Conservation (phyloP, 2,888 invertebrate genomes). For the Scelioninae gen. 1 region DNA sequence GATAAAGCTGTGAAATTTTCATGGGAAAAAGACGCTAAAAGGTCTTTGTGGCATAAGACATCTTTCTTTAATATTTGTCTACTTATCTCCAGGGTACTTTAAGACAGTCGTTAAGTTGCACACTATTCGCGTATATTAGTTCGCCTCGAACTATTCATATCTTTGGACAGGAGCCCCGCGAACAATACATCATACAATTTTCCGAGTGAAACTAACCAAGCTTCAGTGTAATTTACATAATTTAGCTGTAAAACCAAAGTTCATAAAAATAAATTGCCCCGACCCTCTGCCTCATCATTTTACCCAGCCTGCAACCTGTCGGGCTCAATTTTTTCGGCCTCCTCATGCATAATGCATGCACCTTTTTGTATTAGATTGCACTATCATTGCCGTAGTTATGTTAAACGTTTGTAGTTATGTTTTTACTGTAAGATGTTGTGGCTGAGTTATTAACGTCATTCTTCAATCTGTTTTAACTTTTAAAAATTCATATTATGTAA, state of each 20-base stretch:
- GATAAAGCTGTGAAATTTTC: slow-evolving; percentile 1
- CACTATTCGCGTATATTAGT: slow-evolving; percentile 52
- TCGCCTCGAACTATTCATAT: slow-evolving; percentile 46
- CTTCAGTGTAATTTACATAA: slow-evolving; percentile 61
- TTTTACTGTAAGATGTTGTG: not conserved
- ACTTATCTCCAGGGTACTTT: slow-evolving; percentile 45
- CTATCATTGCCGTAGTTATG: slow-evolving; percentile 8
- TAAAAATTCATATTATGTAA: too few relatives aligned
- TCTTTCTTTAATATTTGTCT: slow-evolving; percentile 59
- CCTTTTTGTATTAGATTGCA: slow-evolving; percentile 31
- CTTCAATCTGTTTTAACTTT: not conserved
- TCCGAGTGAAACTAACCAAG: slow-evolving; percentile 57
- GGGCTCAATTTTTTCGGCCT: slow-evolving; percentile 29
- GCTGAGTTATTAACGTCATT: slow-evolving; percentile 19
- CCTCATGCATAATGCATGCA: slow-evolving; percentile 31
- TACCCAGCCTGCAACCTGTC: slow-evolving; percentile 48
- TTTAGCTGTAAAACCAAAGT: slow-evolving; percentile 64
- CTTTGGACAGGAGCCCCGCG: slow-evolving; percentile 27
- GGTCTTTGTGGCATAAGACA: not conserved
- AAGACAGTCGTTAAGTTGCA: slow-evolving; percentile 46
- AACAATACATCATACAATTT: slow-evolving; percentile 59
- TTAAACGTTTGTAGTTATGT: slow-evolving; percentile 8
- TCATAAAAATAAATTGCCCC: slow-evolving; percentile 65
- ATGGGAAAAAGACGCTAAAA: not conserved
- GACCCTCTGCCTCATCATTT: slow-evolving; percentile 43